These are phyloP conservation scores for Sebastes umbrosus DNA, from an alignment of 2,797 vertebrate species.

Conservation along the genomic window DNA sequence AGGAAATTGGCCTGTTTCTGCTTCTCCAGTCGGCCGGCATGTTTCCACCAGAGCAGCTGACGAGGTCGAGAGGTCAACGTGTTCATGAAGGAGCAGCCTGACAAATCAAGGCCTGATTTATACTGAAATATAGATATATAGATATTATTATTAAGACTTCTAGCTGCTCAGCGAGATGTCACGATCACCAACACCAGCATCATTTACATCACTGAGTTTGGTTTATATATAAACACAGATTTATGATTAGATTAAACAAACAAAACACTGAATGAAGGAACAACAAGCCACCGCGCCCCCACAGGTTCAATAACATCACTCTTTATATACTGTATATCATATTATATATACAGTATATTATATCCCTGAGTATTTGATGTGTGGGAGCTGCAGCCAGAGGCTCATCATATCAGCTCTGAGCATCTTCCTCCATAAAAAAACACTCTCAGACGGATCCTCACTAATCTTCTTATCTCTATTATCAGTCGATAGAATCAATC, in stretches of 20 bases:
- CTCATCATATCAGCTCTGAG: not conserved
- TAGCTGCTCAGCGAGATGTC: not conserved
- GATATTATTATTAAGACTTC: not conserved
- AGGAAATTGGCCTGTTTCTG: not conserved
- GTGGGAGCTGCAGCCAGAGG: not conserved
- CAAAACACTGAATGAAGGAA: not conserved
- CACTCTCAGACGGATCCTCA: not conserved
- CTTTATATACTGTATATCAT: too few species aligned
- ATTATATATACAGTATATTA: too few species aligned
- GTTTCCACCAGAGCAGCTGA: constrained; percentile 16
- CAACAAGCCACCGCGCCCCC: too few species aligned
- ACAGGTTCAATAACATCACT: too few species aligned
- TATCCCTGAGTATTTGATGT: too few species aligned
- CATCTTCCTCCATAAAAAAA: not conserved
- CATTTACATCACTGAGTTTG: not conserved
- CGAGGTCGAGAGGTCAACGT: not conserved
- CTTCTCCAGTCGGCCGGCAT: not conserved
- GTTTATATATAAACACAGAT: too few species aligned
- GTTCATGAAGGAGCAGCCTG: not conserved
- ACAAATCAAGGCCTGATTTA: not conserved
- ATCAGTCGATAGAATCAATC: not conserved
- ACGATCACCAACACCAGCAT: not conserved
- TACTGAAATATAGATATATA: not conserved
- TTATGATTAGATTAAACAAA: not conserved
- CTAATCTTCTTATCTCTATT: not conserved